Evolutionary conservation across 2,888 invertebrate species (phyloP), one percentile per base, ranked within the genome.

Genomic region (Mesochorus sp.): DNA sequence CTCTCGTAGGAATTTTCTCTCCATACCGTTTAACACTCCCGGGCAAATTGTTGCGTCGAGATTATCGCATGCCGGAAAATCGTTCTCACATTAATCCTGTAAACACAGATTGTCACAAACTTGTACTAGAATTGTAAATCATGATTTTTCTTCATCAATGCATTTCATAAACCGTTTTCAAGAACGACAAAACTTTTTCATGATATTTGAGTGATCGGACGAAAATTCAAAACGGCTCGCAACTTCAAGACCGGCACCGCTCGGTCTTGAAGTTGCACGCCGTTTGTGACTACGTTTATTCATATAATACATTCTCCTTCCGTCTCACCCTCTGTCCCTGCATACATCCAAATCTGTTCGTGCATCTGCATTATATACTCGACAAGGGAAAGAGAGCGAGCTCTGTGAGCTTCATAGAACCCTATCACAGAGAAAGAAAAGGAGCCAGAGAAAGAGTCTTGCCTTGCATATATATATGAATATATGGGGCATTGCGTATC

Each of bases 331-430:
- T n/a, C 31, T 55, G 72, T 73, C 59, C 53, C 59, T 49, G 39
- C 70, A 66, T 76, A 68, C 71, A 76, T 80, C 81, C 80, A 76
- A 82, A 85, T 85, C 82, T 84, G 76, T 81, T 84, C 85, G 85
- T 84, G 84, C 83, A 83, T 83, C 84, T 80, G 83, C 79, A 67
- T 81, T 73, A 59, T 61, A 28, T 28, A 55, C 53, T 55, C n/a
- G 42, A 8, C 21, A 19, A 6, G 42, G 42, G 44, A 57, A 28
- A 5, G 59, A 34, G 71, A 66, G 70, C 55, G 59, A 12, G 39
- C 51, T 19, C 47, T 14, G 79, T 76, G 79, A 75, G 49, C 72
- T 61, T 26, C 47, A 31, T 28, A 53, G 39, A 42, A 55, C 53
- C 28, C 14, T n/a, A 51, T 19, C 24, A 64, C 42, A 26, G 28